Base-by-base conservation (phyloP, 2,113 vertebrate genomes). In the Cichladusa arquata region DNA sequence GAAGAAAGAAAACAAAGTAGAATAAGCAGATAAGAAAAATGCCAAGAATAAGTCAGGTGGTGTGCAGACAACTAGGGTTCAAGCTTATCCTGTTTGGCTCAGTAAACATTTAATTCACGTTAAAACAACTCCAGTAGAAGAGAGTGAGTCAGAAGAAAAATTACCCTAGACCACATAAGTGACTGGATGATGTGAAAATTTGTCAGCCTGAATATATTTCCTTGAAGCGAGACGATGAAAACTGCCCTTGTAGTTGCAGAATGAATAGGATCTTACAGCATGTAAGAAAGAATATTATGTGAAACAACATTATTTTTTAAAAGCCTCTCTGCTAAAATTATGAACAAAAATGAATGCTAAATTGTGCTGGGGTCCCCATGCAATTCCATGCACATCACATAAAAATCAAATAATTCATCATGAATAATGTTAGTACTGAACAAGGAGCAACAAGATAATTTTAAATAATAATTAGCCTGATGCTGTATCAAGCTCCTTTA, bases 401-500 rank as follows among this genome's bases (percentile, higher is more conserved):
- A 88, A 92, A 89, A 96, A 91, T 83, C 65, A 90, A 91, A 96
- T 85, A 93, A 94, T 81, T 96, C 64, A 84, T 93, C 51, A 53
- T 80, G 95, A 93, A 76, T 73, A 61, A 92, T 71, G 82, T 66
- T 82, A 86, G 38, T 62, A 42, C 64, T 57, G 92, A 94, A 92
- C 50, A 95, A 96, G 48, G n/a, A 85, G 19, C 16, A 88, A 86
- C 61, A 96, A 95, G 93, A 83, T 74, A 67, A 73, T 96, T 96
- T 95, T 70, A 96, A 97, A 90, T 91, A 96, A 94, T 96, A 88
- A 95, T 97, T 96, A 94, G 36, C 14, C 42, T 47, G 54, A 62
- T 51, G 61, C 44, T 88, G 36, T 81, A 88, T 65, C 53, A 85
- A 81, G 48, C 28, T 93, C 19, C 66, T 83, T 86, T 80, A 81